Evolutionary conservation across 2,888 invertebrate genomes (phyloP), one percentile per base, ranked within the genome.

Genomic region (Merodon equestris): DNA sequence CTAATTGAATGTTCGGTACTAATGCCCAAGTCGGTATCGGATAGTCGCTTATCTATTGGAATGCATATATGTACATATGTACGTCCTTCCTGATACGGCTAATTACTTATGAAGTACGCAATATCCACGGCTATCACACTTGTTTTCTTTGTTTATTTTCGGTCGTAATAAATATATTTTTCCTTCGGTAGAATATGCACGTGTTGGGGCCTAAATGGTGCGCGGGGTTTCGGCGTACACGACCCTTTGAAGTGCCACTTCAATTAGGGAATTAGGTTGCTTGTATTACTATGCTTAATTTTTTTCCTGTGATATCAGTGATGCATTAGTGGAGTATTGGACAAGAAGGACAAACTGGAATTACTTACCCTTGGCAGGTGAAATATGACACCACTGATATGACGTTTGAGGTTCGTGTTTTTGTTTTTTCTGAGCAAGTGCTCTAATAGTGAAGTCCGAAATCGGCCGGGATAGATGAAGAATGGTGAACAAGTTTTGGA

Each of bases 351-450:
- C 9, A 14, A 3, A 19, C 10, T 1, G 34, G 10, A 34, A 54
- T 54, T 38, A 44, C 10, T 63, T 48, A 7, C 27, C 27, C 27
- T 27, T 27, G 27, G 12, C 14, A 48, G 58, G 15, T 58, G 60
- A 76, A 71, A 61, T 71, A 19, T 36, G 56, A 71, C 54, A 51
- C 14, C 56, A 53, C 58, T 53, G 57, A 72, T 64, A 51, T 64
- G 14, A 51, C 45, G 18, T 19, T 48, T 48, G 15, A 27, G 48
- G 38, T 47, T 44, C 13, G 19, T 61, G 7, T 40, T 15, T n/a
- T n/a, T n/a, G n/a, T n/a, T n/a, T n/a, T n/a, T n/a, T n/a, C n/a
- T n/a, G n/a, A n/a, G n/a, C n/a, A n/a, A n/a, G n/a, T n/a, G n/a
- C n/a, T n/a, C n/a, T n/a, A n/a, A n/a, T n/a, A n/a, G n/a, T n/a